phyloP scores from a whole-genome alignment of 2,113 vertebrate genomes.

The Dicentrarchus labrax region DNA sequence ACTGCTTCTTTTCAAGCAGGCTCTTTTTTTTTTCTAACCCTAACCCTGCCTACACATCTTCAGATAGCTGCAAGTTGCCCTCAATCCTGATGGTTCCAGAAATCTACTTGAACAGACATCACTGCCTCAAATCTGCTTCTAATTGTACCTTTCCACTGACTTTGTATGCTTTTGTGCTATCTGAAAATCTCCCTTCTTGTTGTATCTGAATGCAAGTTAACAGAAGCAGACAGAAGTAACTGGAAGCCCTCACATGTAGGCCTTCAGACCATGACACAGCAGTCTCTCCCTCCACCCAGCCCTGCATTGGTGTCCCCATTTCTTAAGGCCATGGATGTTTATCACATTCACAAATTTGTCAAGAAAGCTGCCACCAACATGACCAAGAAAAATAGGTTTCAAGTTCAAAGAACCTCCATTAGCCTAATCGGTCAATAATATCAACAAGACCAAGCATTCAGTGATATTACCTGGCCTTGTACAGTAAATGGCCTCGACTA shows the following conservation, averaged over 20 bases:
- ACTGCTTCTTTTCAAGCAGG: not conserved
- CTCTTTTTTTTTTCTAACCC: not conserved
- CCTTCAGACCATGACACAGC: constrained; percentile 51
- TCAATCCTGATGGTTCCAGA: not conserved
- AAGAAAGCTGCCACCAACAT: not conserved
- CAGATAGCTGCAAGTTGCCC: not conserved
- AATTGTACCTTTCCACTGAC: not conserved
- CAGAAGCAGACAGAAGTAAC: constrained; percentile 6
- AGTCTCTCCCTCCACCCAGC: not conserved
- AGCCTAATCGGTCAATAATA: constrained; percentile 36
- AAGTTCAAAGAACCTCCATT: constrained; percentile 32
- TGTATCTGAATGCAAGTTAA: not conserved
- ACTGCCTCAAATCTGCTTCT: not conserved
- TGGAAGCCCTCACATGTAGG: constrained; percentile 20
- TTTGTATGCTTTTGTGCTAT: not conserved
- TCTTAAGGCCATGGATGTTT: not conserved
- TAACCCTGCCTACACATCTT: not conserved
- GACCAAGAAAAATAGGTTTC: not conserved
- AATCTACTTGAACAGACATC: not conserved
- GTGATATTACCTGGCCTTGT: constrained; percentile 61
- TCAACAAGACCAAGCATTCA: constrained; percentile 42
- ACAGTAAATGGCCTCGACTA: constrained; percentile 34
- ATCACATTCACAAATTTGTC: not conserved
- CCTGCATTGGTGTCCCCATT: not conserved
- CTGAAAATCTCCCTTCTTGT: not conserved